A percentile compares a stretch with the other conserved stretches of the same genome.
These are phyloP conservation scores for Cosmia pyralina DNA, from an alignment of 2,888 invertebrate species.

Conservation along the genomic window DNA sequence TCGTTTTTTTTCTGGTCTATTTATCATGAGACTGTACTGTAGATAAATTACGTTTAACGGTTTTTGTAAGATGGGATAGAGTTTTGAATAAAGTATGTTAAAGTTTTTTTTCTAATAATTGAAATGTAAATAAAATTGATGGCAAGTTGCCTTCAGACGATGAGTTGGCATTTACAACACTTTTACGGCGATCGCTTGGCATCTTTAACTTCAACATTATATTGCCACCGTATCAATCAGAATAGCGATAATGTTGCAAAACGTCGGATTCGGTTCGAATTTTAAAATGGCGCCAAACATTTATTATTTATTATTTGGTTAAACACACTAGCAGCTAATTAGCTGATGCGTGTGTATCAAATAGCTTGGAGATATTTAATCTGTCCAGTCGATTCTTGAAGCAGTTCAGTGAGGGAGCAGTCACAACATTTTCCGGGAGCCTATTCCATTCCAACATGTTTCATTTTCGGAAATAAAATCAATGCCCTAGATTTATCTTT, in stretches of 20 bases:
- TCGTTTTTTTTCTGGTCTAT: slow-evolving; percentile 15
- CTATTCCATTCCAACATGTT: too few species aligned
- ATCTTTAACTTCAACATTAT: background rate
- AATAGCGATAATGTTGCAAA: background rate
- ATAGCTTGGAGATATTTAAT: too few species aligned
- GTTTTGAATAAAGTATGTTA: too few species aligned
- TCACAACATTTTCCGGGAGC: too few species aligned
- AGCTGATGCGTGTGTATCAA: too few species aligned
- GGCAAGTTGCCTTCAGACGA: background rate
- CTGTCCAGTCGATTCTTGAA: too few species aligned
- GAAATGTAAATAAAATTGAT: background rate
- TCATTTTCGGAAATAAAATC: background rate
- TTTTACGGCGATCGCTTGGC: background rate
- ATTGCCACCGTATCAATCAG: background rate
- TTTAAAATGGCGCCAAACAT: slow-evolving; percentile 15
- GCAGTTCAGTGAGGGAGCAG: too few species aligned
- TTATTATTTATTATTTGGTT: too few species aligned
- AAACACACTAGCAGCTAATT: too few species aligned
- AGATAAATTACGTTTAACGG: background rate
- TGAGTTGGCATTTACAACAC: too few species aligned
- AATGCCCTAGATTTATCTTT: background rate
- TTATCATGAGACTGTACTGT: slow-evolving; percentile 9
- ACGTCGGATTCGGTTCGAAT: background rate
- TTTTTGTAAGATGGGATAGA: background rate
- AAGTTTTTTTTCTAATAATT: background rate